Conservation (phyloP, 2,888 invertebrate species). For the Harpagoxenus sublaevis region DNA sequence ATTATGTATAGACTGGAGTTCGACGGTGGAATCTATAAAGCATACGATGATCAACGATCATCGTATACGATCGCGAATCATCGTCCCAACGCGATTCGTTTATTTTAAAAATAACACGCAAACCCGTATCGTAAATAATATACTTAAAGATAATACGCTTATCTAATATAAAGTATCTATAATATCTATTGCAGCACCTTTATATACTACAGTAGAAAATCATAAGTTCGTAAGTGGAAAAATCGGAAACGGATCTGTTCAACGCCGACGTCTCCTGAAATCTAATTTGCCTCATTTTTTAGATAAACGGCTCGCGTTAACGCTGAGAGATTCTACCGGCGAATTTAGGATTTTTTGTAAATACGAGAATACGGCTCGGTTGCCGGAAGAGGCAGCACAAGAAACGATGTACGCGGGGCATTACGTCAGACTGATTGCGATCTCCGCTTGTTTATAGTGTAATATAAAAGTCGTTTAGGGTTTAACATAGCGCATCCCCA, state of each 20-base stretch:
- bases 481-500: conserved; percentile 68
- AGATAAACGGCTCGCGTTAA: neutral
- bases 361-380: conserved; percentile 55
- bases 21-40: conserved; percentile 54
- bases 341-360: conserved; percentile 59
- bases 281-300: neutral
- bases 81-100: neutral
- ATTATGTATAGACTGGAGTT: conserved; percentile 59
- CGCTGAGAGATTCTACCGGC: conserved; percentile 51
- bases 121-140: neutral
- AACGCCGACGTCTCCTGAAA: neutral
- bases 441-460: conserved; percentile 82
- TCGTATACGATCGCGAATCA: neutral
- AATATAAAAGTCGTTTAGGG: conserved; percentile 76
- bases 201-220: conserved; percentile 6
- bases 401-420: conserved; percentile 61
- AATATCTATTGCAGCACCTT: neutral
- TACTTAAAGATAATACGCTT: conserved; percentile 28
- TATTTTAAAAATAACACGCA: neutral
- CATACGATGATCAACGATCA: neutral
- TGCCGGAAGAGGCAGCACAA: conserved; percentile 28
- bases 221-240: neutral
- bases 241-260: neutral
- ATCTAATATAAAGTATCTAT: neutral
- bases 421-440: conserved; percentile 76